Percentiles rank a stretch among this genome's conserved stretches.
Evolutionary conservation across 2,888 invertebrate genomes (phyloP).

Genomic region (Gari tellinella): DNA sequence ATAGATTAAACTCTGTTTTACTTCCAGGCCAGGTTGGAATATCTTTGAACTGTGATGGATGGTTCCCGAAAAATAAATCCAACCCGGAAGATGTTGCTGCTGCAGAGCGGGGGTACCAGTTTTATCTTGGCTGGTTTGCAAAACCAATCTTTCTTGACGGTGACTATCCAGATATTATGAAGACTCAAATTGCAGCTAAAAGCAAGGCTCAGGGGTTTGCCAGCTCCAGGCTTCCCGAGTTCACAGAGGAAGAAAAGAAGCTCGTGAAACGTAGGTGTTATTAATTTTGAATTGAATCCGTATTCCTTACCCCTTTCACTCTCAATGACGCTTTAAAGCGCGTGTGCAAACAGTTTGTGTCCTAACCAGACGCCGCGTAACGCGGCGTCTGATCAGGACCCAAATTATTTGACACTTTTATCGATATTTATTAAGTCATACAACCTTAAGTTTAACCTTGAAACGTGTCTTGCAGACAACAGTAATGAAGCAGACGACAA

Average conservation of each 20-base stretch:
- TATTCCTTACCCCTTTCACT: too few species aligned
- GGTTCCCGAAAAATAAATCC: constrained; percentile 55
- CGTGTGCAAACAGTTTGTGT: too few species aligned
- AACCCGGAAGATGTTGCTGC: constrained; percentile 61
- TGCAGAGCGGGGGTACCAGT: constrained; percentile 65
- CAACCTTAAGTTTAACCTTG: too few species aligned
- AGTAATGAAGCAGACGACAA: too few species aligned
- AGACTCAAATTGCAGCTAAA: constrained; percentile 33
- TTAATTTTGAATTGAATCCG: too few species aligned
- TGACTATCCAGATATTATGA: constrained; percentile 85
- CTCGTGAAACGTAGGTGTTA: constrained; percentile 47
- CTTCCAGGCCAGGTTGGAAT: constrained; percentile 65
- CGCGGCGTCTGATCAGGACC: too few species aligned
- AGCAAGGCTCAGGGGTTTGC: constrained; percentile 36
- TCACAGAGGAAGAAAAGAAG: constrained; percentile 42
- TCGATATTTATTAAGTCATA: too few species aligned
- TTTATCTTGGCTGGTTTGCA: constrained; percentile 76
- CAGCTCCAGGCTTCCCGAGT: constrained; percentile 48
- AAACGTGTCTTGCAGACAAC: too few species aligned
- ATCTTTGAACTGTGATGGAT: constrained; percentile 63
- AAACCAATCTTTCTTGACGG: constrained; percentile 74
- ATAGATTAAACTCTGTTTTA: too few species aligned
- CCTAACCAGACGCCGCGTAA: too few species aligned
- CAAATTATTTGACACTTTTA: too few species aligned
- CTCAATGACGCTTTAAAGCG: too few species aligned